phyloP scores from a whole-genome alignment of 2,888 invertebrate genomes.

The Gerosis bhagava region DNA sequence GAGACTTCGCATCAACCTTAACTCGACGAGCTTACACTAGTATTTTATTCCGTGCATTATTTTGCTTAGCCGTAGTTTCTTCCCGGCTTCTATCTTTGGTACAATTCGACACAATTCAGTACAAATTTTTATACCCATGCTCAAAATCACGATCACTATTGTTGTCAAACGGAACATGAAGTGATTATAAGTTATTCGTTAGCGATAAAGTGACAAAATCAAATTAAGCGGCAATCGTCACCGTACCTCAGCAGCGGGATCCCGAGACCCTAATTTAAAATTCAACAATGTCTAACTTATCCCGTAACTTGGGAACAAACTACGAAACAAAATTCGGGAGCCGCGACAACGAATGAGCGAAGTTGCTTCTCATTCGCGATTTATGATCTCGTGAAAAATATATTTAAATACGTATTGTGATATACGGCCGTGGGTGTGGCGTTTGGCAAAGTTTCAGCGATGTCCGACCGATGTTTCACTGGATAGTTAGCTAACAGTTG shows the following conservation, averaged over 20 bases:
- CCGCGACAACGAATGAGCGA: constrained; percentile 42
- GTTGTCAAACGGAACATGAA: too few relatives aligned
- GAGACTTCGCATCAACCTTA: constrained; percentile 38
- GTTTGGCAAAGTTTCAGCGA: constrained; percentile 48
- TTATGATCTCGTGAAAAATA: constrained; percentile 50
- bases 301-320: constrained; percentile 39
- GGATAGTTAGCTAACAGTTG: not conserved
- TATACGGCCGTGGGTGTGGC: constrained; percentile 41
- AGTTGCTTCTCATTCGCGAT: constrained; percentile 49
- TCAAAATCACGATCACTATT: too few relatives aligned
- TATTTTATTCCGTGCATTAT: constrained; percentile 35
- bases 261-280: constrained; percentile 36
- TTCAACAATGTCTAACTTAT: constrained; percentile 39
- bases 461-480: constrained; percentile 35
- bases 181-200: constrained; percentile 11
- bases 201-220: constrained; percentile 13
- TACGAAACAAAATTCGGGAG: constrained; percentile 40
- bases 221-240: constrained; percentile 15
- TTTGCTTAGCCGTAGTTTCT: constrained; percentile 25
- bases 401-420: constrained; percentile 52
- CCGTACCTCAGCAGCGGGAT: constrained; percentile 21
- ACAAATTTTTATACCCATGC: too few relatives aligned
- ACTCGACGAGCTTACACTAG: constrained; percentile 27
- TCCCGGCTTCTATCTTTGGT: constrained; percentile 17
- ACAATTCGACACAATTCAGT: too few relatives aligned